Base-by-base conservation (phyloP, 2,888 invertebrate genomes). In the Clostera curtula region DNA sequence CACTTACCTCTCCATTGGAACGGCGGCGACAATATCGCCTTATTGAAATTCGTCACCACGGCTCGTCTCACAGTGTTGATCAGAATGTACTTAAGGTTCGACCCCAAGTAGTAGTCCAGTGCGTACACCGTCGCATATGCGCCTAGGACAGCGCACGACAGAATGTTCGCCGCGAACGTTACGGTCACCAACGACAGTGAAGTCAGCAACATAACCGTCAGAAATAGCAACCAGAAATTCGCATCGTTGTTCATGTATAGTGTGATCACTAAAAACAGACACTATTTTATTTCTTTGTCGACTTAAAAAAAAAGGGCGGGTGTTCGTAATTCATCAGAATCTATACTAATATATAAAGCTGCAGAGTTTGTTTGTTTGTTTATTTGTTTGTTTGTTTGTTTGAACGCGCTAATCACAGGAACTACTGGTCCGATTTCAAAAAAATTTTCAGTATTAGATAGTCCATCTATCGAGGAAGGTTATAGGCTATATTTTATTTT, bases 71-170 rank as follows among this genome's bases (percentile, higher is more conserved):
- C 57, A 0, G 86, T 76, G 50, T 92, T 92, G 10, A 91, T 74
- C 2, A 91, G 45, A 16, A 92, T 89, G 54, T 89, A 91, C 46
- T 89, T 89, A 42, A 93, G 64, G 65, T 86, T 88, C 14, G 89
- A 86, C 12, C 89, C 89, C 34, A 87, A 39, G 48, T 86, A 90
- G 50, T 87, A 86, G 66, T 91, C 92, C 6, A 91, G 56, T 18
- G 90, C 83, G 36, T 88, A 67, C 21, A 89, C 70, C 6, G 87
- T 57, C 12, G 87, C 80, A 58, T 87, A 92, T 5, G 89, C 80
- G 23, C 92, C 91, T 14, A 92, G 62, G 7, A 91, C 55, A 2
- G 87, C 80, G 43, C 89, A 88, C 27, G 87, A 86, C 2, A 91
- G 40, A n/a, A 90, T 86, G 53, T 88, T 88, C 0, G 87, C 85